Evolutionary conservation across 2,113 vertebrate species (phyloP).

Genomic region (Casuarius casuarius): DNA sequence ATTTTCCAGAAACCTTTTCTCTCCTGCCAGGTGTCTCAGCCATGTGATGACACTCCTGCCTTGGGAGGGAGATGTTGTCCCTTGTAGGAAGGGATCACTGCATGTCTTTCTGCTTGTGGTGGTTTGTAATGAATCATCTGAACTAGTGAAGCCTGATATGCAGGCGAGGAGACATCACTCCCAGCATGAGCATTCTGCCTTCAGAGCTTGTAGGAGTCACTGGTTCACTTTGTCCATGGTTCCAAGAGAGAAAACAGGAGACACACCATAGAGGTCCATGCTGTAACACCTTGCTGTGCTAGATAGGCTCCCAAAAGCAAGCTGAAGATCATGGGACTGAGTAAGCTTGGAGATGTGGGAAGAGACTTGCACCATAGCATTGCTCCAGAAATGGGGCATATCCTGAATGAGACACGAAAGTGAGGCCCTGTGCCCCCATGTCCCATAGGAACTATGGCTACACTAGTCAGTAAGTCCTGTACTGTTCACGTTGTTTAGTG

Average conservation of each 20-base stretch:
- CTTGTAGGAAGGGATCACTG: background rate
- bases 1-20: background rate
- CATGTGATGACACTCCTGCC: background rate
- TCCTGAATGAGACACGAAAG: background rate
- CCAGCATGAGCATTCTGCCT: background rate
- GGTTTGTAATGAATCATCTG: background rate
- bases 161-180: background rate
- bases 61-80: rapidly evolving
- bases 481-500: too few relatives aligned
- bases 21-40: rapidly evolving
- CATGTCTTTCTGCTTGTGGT: rapidly evolving
- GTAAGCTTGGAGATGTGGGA: background rate
- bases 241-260: background rate
- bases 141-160: background rate
- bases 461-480: too few relatives aligned
- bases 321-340: background rate
- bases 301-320: background rate
- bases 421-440: too few relatives aligned
- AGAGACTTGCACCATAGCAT: background rate
- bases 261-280: too few relatives aligned
- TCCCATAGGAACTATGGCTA: too few relatives aligned
- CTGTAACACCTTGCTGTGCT: background rate
- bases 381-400: background rate
- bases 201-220: background rate
- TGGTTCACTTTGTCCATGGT: background rate